Conservation (phyloP, 1,140 invertebrate genomes). For the Nephila pilipes region DNA sequence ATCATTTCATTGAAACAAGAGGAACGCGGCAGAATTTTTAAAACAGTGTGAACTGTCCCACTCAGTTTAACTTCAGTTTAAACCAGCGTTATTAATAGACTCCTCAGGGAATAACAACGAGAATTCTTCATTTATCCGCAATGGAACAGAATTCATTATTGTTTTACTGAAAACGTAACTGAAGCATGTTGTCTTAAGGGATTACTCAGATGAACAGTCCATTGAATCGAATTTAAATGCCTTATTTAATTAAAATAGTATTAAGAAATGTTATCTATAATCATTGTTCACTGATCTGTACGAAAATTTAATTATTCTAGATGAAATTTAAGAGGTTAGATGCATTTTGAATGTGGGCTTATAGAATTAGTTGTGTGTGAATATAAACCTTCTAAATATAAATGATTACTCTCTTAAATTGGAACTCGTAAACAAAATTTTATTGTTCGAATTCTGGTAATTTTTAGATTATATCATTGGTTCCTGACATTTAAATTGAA, state of each 20-base stretch:
- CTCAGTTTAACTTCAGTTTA: background rate
- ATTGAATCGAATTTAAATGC: constrained; percentile 30
- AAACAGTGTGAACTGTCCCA: background rate
- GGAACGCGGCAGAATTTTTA: background rate
- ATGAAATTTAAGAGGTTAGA: background rate
- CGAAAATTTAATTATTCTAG: constrained; percentile 30
- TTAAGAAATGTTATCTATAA: constrained; percentile 27
- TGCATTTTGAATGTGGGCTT: background rate
- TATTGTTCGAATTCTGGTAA: no score
- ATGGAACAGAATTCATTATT: constrained; percentile 13
- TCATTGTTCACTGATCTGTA: constrained; percentile 14
- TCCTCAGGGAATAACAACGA: background rate
- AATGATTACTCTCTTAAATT: background rate
- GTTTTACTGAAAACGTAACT: background rate
- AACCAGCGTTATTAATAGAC: constrained; percentile 19
- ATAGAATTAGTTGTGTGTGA: background rate
- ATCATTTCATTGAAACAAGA: background rate
- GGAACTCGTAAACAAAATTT: background rate
- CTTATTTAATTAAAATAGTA: constrained; percentile 36
- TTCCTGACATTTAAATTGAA: no score
- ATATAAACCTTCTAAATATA: background rate
- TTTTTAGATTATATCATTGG: no score
- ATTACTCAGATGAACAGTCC: constrained; percentile 10
- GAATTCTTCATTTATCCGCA: background rate
- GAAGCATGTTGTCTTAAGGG: constrained; percentile 22